Base-by-base conservation (phyloP, 2,888 invertebrate species). In the Himalopsyche kuldschensis region DNA sequence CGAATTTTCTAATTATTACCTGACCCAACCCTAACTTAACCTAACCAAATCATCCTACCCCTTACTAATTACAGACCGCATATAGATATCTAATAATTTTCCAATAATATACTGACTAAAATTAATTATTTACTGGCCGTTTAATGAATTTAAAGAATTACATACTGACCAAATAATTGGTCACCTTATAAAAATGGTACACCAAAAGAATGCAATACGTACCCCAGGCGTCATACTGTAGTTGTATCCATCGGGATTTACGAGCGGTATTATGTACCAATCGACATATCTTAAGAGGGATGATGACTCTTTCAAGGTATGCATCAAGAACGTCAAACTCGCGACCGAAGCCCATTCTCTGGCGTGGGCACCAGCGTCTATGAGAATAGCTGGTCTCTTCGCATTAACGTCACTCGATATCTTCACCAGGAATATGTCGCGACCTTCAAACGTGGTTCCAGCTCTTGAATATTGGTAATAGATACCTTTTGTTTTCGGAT, bases 191-290 rank as follows among this genome's bases (percentile, higher is more conserved):
- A 41, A 41, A 41, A 41, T 41, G 11, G 41, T 41, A 41, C 11
- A n/a, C n/a, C n/a, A n/a, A n/a, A n/a, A n/a, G n/a, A n/a, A n/a
- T n/a, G n/a, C n/a, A 35, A 35, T 1, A 35, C 35, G 1, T 48
- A 48, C 48, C 48, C n/a, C 17, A 48, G 48, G 48, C 20, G 20
- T 48, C 48, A 48, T 91, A 0, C 93, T 92, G 88, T 89, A 95
- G 87, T 93, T 94, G 87, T 95, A 96, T 0, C 95, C 95, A 88
- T 96, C 96, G 10, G 95, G 95, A 88, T 96, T 96, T 86, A 94
- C 90, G 15, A 94, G 89, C 0, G 95, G 95, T 15, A 95, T 88
- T 82, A 94, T 92, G 88, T 92, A 93, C 94, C 95, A 95, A 88
- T 95, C 95, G 27, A 94, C 92, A 24, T 92, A 91, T 35, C 92